Base-by-base conservation (phyloP, 2,113 vertebrate genomes). In the Callochromis pleurospilus region DNA sequence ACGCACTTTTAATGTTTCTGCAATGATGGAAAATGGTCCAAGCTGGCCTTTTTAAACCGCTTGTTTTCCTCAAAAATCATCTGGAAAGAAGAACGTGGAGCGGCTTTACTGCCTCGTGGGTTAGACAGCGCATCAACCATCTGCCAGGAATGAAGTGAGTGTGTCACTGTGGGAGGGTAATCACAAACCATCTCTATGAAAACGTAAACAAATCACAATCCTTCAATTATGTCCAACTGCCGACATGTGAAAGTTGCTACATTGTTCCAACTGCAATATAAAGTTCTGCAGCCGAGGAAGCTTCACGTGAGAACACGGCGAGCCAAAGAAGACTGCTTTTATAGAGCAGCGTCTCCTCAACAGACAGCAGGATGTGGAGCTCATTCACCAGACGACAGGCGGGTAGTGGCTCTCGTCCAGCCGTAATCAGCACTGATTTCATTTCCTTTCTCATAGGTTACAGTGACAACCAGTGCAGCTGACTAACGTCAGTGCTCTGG, bases 371-470 rank as follows among this genome's bases (percentile, higher is more conserved):
- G 6, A 19, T 40, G 36, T 38, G 38, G 79, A 80, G 73, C 26
- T 12, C 36, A 42, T 12, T 1, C 54, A 17, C n/a, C 2, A 1
- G 51, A 12, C 51, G 2, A 0, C 26, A 31, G 73, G 73, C 45
- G 31, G 45, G 53, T 19, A 17, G 54, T 19, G 51, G 2, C 53
- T 40, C 10, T 40, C 38, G 33, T 40, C 36, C 51, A 24, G 79
- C 45, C 49, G 1, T 4, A 33, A 53, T 36, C 12, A 0, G 31
- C 79, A 10, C 8, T 38, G 31, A 80, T 80, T 55, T 24, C 12
- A 55, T 80, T 80, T 38, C 77, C 31, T 10, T 24, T 54, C 77
- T 80, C 77, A 54, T 5, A 55, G 49, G 51, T 56, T 54, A 65
- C 21, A 56, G 8, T 14, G 29, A 80, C 14, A 15, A 55, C 42